phyloP scores from a whole-genome alignment of 2,113 vertebrate species.

The Cnemophilus loriae region DNA sequence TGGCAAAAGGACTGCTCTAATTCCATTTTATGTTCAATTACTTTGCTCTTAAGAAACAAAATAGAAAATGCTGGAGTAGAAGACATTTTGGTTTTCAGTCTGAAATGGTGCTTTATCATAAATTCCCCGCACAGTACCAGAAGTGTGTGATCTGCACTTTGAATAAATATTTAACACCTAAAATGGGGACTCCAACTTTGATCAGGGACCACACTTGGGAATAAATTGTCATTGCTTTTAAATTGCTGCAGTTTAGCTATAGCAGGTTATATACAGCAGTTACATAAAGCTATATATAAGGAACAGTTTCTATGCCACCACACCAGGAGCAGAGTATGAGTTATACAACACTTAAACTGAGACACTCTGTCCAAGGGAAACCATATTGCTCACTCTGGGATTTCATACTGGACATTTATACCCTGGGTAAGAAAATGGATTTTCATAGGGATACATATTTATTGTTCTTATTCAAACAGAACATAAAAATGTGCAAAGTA shows the following conservation, averaged over 20 bases:
- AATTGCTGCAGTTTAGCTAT: slow-evolving; percentile 67
- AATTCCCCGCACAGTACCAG: slow-evolving; percentile 9
- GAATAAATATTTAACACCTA: slow-evolving; percentile 64
- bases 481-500: not conserved
- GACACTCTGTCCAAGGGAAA: slow-evolving; percentile 16
- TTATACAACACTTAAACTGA: slow-evolving; percentile 60
- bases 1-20: not conserved
- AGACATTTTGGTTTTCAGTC: not conserved
- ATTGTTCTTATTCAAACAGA: not conserved
- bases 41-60: not conserved
- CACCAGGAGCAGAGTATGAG: slow-evolving; percentile 55
- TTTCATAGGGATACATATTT: slow-evolving; percentile 3
- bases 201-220: slow-evolving; percentile 54
- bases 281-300: slow-evolving; percentile 49
- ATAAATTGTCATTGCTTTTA: slow-evolving; percentile 65
- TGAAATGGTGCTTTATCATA: not conserved
- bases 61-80: not conserved
- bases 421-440: not conserved
- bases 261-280: slow-evolving; percentile 41
- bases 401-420: not conserved
- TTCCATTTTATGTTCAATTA: not conserved
- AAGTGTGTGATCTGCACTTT: slow-evolving; percentile 28
- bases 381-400: slow-evolving; percentile 14
- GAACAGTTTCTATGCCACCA: slow-evolving; percentile 52
- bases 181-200: slow-evolving; percentile 45